phyloP scores from a whole-genome alignment of 2,797 vertebrate genomes.

The Mormyrus proboscirostris region DNA sequence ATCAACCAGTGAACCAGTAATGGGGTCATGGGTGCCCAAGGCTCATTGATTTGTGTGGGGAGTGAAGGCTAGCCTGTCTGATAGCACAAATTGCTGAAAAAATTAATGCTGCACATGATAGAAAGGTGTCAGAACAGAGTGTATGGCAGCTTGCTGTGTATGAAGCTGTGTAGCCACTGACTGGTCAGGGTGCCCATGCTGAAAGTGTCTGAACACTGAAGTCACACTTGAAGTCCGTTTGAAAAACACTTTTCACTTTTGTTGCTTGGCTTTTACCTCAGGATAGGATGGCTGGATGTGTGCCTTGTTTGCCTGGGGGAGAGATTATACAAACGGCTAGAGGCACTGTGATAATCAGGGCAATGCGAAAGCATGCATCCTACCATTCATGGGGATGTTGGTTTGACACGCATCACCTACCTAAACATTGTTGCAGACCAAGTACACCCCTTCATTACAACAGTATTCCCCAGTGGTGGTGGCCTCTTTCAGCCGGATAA shows the following conservation, averaged over 20 bases:
- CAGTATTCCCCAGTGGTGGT: background rate
- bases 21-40: background rate
- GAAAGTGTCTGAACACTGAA: background rate
- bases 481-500: background rate
- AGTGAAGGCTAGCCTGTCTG: background rate
- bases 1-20: background rate
- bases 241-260: background rate
- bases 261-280: background rate
- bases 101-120: background rate
- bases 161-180: background rate
- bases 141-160: background rate
- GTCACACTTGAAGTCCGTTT: background rate
- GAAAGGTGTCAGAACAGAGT: background rate
- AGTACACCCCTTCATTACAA: background rate
- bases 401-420: background rate
- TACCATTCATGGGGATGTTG: background rate
- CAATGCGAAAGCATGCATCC: background rate
- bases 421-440: background rate
- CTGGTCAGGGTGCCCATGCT: background rate
- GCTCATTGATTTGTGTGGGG: background rate
- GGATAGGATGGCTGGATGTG: background rate
- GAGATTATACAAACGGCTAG: background rate
- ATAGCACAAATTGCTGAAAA: background rate
- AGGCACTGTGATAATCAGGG: background rate
- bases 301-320: background rate